Evolutionary conservation across 2,888 invertebrate species (phyloP).

Genomic region (Aricia artaxerxes): DNA sequence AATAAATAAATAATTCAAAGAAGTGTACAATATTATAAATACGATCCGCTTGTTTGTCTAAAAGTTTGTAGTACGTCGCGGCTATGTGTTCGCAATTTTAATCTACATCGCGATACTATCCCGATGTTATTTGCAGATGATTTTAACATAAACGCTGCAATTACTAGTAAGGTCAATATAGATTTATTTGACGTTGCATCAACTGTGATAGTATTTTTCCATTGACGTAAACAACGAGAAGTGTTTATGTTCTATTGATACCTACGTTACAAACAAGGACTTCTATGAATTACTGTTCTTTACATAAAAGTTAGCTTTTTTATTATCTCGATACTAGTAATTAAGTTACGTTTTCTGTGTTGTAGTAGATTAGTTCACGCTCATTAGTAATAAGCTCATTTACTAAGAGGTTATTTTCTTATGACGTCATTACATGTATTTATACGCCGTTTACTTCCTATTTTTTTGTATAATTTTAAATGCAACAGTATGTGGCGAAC

Average conservation of each 20-base stretch:
- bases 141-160: background rate
- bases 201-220: background rate
- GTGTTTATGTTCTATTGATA: background rate
- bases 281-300: background rate
- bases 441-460: slow-evolving; percentile 4
- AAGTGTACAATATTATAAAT: background rate
- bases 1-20: background rate
- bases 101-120: background rate
- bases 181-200: background rate
- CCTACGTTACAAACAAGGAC: background rate
- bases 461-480: slow-evolving; percentile 7
- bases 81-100: background rate
- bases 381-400: background rate
- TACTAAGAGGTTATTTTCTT: background rate
- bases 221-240: slow-evolving; percentile 14
- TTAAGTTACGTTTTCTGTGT: background rate
- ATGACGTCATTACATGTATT: slow-evolving; percentile 8
- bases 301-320: background rate
- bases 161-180: background rate
- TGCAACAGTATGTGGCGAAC: background rate
- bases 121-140: background rate
- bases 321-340: background rate
- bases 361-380: background rate
- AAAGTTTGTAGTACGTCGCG: background rate
- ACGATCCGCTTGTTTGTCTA: background rate